These are phyloP conservation scores for Hormiphora californensis DNA, from an alignment of 37 sponge, comb jelly and placozoan genomes.

Conservation along the genomic window DNA sequence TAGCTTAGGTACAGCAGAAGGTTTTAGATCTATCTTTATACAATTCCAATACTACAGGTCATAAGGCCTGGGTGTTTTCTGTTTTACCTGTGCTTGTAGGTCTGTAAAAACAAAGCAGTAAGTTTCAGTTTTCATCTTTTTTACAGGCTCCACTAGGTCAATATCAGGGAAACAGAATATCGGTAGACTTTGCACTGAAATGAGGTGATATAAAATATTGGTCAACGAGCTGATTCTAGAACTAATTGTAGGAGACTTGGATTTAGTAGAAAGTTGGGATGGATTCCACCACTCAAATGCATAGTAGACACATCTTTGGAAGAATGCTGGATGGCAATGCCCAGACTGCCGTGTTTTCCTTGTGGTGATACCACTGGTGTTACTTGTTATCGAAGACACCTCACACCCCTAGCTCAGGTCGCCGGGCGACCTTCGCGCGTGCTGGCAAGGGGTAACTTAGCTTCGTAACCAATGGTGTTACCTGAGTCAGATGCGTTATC, in stretches of 20 bases:
- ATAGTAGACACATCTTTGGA: too few species aligned
- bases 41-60: background rate
- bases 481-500: background rate
- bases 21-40: background rate
- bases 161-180: slow-evolving; percentile 21
- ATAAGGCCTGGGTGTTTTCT: too few species aligned
- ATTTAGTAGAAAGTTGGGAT: background rate
- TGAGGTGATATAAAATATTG: background rate
- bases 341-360: too few species aligned
- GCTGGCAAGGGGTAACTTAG: too few species aligned
- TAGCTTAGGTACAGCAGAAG: background rate
- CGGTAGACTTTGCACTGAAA: background rate
- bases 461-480: background rate
- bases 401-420: too few species aligned
- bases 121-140: slow-evolving; percentile 43
- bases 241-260: background rate
- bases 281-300: too few species aligned
- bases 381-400: too few species aligned
- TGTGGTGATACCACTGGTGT: background rate
- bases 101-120: slow-evolving; percentile 49
- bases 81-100: slow-evolving; percentile 46
- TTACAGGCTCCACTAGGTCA: slow-evolving; percentile 44
- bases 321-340: too few species aligned
- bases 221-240: too few species aligned
- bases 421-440: too few species aligned